Evolutionary conservation across 1,140 invertebrate species (phyloP).

Genomic region (Onthophagus taurus): DNA sequence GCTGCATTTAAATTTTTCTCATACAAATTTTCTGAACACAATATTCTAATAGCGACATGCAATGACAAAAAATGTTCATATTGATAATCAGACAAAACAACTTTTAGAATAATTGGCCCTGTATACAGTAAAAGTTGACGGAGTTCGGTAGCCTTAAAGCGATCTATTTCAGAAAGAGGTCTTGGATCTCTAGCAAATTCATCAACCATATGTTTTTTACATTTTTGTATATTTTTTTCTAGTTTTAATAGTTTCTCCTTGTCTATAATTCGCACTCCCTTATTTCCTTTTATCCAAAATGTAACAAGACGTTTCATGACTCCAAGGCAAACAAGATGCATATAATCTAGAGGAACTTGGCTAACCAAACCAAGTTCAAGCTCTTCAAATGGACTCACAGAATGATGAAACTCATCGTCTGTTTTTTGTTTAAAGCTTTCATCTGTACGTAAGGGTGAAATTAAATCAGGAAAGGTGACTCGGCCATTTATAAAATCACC

Average conservation of each 20-base stretch:
- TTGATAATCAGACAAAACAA: constrained; percentile 4
- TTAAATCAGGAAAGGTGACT: constrained; percentile 14
- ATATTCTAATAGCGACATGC: constrained; percentile 11
- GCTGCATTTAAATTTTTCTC: constrained; percentile 11
- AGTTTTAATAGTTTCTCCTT: background rate
- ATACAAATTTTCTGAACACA: constrained; percentile 4
- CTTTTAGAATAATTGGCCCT: constrained; percentile 18
- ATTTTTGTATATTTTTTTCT: background rate
- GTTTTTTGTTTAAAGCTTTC: background rate
- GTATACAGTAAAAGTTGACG: constrained; percentile 31
- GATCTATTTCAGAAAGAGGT: constrained; percentile 20
- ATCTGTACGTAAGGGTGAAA: constrained; percentile 15
- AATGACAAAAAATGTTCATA: constrained; percentile 17
- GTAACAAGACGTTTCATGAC: background rate
- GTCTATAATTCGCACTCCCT: background rate
- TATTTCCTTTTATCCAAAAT: background rate
- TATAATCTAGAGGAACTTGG: background rate
- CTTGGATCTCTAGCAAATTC: constrained; percentile 23
- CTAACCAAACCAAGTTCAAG: constrained; percentile 4
- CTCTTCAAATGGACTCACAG: background rate
- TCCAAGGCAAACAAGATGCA: background rate
- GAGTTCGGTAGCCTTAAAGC: constrained; percentile 34
- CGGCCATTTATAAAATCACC: constrained; percentile 12
- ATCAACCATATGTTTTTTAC: background rate
- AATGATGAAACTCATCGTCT: constrained; percentile 1